Evolutionary conservation across 1,140 invertebrate genomes (phyloP).

Genomic region (Aphis gossypii): DNA sequence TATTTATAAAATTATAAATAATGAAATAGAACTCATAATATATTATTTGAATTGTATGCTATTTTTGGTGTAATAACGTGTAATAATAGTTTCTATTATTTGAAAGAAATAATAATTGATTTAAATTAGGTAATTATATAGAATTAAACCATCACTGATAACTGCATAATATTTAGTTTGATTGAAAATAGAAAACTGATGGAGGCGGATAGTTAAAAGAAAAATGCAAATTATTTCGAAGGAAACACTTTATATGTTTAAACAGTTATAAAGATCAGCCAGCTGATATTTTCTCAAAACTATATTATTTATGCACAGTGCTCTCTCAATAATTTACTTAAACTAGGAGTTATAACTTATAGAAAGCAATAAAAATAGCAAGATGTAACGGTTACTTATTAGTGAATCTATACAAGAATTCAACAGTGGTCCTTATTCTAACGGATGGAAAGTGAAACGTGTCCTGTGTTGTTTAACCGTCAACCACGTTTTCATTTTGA

Average conservation of each 20-base stretch:
- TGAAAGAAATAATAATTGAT: not conserved
- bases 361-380: slow-evolving; percentile 28
- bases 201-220: too few relatives aligned
- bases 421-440: not conserved
- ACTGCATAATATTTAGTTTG: not conserved
- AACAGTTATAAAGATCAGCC: not conserved
- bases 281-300: not conserved
- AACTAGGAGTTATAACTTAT: not conserved
- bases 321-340: slow-evolving; percentile 1
- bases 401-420: not conserved
- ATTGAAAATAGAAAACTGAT: slow-evolving; percentile 15
- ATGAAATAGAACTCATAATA: not conserved
- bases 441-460: slow-evolving; percentile 53
- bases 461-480: not conserved
- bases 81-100: not conserved
- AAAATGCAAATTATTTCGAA: not conserved
- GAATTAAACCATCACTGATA: not conserved
- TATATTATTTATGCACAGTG: not conserved
- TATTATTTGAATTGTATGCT: not conserved
- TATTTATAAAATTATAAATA: too few relatives aligned
- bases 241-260: not conserved
- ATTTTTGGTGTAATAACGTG: not conserved
- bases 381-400: slow-evolving; percentile 29
- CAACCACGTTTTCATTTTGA: slow-evolving; percentile 37
- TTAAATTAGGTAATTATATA: not conserved